These are phyloP conservation scores for Crenuchus spilurus DNA, from an alignment of 2,797 vertebrate genomes.

Conservation along the genomic window DNA sequence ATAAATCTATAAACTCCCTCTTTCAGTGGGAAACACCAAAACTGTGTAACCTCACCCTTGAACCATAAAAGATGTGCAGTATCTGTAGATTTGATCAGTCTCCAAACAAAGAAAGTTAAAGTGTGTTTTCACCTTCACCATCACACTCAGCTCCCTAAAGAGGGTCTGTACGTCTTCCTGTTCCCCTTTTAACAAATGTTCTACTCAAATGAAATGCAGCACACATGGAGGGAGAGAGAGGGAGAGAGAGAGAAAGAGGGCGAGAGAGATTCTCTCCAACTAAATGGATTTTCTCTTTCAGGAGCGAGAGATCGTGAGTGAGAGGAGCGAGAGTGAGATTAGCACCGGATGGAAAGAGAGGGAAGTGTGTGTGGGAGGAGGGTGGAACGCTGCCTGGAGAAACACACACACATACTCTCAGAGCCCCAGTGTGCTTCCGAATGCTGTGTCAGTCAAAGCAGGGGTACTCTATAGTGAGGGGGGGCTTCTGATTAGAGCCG, in stretches of 20 bases:
- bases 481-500: conserved; percentile 45
- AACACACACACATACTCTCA: conserved; percentile 45
- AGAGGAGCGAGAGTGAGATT: conserved; percentile 52
- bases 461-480: conserved; percentile 43
- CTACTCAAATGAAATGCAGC: neutral
- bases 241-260: neutral
- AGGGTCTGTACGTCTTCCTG: too few species aligned
- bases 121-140: too few species aligned
- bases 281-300: conserved; percentile 52
- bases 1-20: too few species aligned
- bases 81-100: too few species aligned
- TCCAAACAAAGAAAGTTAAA: too few species aligned
- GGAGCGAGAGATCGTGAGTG: conserved; percentile 43
- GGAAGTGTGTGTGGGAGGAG: conserved; percentile 42
- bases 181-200: neutral
- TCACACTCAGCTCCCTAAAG: too few species aligned
- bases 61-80: too few species aligned
- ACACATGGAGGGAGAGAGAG: neutral
- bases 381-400: conserved; percentile 50
- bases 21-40: too few species aligned
- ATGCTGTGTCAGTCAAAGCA: conserved; percentile 54
- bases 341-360: conserved; percentile 52
- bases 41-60: too few species aligned
- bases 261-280: conserved; percentile 35
- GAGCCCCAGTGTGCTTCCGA: conserved; percentile 42